phyloP scores from a whole-genome alignment of 2,797 vertebrate species.

The Paramormyrops hopkinsi region DNA sequence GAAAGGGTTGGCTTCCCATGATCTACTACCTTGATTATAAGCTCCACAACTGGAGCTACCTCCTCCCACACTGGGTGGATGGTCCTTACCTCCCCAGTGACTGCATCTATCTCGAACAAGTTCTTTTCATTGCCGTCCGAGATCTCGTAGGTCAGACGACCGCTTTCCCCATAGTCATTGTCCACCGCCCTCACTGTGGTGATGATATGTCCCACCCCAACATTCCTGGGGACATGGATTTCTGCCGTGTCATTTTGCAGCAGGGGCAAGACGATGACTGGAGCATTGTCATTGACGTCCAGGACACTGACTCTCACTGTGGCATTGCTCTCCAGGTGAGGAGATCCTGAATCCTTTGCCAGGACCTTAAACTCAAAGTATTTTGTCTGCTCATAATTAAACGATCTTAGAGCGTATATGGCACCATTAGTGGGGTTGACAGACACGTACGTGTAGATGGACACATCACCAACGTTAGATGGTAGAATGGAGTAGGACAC shows the following conservation, averaged over 20 bases:
- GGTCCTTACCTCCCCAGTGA: conserved; percentile 88
- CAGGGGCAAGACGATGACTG: conserved; percentile 85
- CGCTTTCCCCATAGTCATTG: conserved; percentile 94
- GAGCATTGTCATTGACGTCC: conserved; percentile 94
- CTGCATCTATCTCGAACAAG: conserved; percentile 90
- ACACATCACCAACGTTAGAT: conserved; percentile 90
- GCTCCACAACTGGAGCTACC: conserved; percentile 80
- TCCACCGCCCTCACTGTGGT: conserved; percentile 89
- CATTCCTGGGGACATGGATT: conserved; percentile 91
- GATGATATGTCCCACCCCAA: conserved; percentile 89
- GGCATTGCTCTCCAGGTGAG: conserved; percentile 90
- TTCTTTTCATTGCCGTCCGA: conserved; percentile 94
- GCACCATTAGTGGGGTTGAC: conserved; percentile 97
- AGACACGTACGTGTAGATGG: conserved; percentile 95
- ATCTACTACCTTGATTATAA: conserved; percentile 91
- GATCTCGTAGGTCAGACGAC: conserved; percentile 95
- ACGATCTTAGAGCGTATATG: conserved; percentile 92
- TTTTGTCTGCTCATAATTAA: conserved; percentile 97
- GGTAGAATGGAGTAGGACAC: conserved; percentile 94
- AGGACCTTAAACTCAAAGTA: conserved; percentile 95
- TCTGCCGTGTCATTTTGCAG: conserved; percentile 94
- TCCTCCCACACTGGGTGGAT: conserved; percentile 93
- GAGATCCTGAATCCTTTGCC: conserved; percentile 90
- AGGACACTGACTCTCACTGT: conserved; percentile 88
- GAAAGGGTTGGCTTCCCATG: conserved; percentile 93